These are phyloP conservation scores for Microchrysa polita DNA, from an alignment of 2,888 invertebrate species.

Conservation along the genomic window DNA sequence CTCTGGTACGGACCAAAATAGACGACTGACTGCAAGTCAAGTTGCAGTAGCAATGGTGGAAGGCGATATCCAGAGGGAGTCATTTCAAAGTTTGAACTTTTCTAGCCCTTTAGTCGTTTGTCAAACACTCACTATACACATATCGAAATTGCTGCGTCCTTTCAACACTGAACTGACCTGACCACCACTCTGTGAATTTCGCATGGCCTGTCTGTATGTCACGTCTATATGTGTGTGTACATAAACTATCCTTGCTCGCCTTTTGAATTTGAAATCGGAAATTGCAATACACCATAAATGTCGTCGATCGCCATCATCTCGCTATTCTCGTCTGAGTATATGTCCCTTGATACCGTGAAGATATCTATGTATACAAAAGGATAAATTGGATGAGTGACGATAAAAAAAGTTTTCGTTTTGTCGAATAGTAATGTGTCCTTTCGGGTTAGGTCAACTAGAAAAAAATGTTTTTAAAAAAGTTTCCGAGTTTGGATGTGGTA, in stretches of 20 bases:
- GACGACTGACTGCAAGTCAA: neutral
- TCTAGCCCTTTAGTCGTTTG: conserved; percentile 44
- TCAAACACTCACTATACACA: conserved; percentile 33
- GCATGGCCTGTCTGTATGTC: neutral
- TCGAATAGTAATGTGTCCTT: no score
- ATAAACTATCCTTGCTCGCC: neutral
- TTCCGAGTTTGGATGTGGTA: no score
- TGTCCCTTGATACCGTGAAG: no score
- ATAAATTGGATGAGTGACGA: no score
- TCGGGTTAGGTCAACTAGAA: no score
- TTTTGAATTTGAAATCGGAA: conserved; percentile 5
- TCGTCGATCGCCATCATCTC: no score
- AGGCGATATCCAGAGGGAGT: conserved; percentile 14
- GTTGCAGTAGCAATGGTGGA: neutral
- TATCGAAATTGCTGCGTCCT: conserved; percentile 1
- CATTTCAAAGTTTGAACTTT: conserved; percentile 44
- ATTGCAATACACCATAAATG: neutral
- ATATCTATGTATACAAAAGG: no score
- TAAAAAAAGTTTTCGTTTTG: no score
- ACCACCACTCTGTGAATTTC: conserved; percentile 15
- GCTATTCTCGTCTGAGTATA: no score
- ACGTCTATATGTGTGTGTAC: neutral
- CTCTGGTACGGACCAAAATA: no score
- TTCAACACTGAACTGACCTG: no score
- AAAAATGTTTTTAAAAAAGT: no score